Percentiles rank a stretch among this genome's conserved stretches.
phyloP scores from a whole-genome alignment of 2,888 invertebrate species.

The Lymantria dispar region DNA sequence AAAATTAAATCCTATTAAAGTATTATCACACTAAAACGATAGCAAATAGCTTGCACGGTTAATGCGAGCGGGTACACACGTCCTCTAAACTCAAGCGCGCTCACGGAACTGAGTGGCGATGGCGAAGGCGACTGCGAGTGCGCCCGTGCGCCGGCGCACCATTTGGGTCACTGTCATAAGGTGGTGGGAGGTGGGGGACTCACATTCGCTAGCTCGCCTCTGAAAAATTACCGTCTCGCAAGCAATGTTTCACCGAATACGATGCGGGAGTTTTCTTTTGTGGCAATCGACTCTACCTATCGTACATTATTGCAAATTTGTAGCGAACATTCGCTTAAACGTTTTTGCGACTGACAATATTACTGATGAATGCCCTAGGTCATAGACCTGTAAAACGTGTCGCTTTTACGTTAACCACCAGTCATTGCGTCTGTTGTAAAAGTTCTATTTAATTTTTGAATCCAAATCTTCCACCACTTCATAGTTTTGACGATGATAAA shows the following conservation, averaged over 20 bases:
- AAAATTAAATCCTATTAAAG: slow-evolving; percentile 20
- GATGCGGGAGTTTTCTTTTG: slow-evolving; percentile 65
- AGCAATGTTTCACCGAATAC: slow-evolving; percentile 65
- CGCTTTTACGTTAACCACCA: slow-evolving; percentile 19
- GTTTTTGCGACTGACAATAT: slow-evolving; percentile 40
- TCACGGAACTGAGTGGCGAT: slow-evolving; percentile 67
- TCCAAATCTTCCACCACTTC: slow-evolving; percentile 4
- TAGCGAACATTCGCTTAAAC: slow-evolving; percentile 32
- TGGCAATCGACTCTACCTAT: slow-evolving; percentile 45
- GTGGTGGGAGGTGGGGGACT: slow-evolving; percentile 75
- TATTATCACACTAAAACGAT: slow-evolving; percentile 65
- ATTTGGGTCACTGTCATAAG: slow-evolving; percentile 77
- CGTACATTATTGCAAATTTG: slow-evolving; percentile 25
- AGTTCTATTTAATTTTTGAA: slow-evolving; percentile 11
- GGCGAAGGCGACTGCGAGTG: slow-evolving; percentile 25
- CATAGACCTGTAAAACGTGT: slow-evolving; percentile 24
- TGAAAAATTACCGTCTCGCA: slow-evolving; percentile 77
- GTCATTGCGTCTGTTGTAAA: slow-evolving; percentile 12
- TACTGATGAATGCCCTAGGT: background rate
- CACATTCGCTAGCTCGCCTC: slow-evolving; percentile 66
- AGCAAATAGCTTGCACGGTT: slow-evolving; percentile 44
- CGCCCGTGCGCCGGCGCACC: slow-evolving; percentile 60
- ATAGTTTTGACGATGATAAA: slow-evolving; percentile 13
- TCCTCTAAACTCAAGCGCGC: slow-evolving; percentile 56
- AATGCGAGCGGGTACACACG: slow-evolving; percentile 34